Evolutionary conservation across 2,113 vertebrate genomes (phyloP).

Genomic region (Penelope pileata): DNA sequence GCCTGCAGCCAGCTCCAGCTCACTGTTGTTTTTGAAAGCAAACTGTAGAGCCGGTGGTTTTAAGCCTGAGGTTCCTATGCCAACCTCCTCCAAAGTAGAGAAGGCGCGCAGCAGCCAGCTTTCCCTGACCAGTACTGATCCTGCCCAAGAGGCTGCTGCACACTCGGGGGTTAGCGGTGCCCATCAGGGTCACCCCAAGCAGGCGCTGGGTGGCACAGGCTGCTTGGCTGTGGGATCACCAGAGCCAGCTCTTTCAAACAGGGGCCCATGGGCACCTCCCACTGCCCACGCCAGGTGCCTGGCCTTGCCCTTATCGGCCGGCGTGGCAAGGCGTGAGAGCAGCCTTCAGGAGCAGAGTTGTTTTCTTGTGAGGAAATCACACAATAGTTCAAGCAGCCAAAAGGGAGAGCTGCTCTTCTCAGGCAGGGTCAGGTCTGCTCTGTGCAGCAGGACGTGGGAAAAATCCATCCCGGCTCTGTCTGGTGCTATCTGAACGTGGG

Average conservation of each 20-base stretch:
- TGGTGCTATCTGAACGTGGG: background rate
- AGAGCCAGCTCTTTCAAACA: fast-evolving
- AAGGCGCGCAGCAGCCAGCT: background rate
- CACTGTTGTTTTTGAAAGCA: background rate
- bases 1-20: background rate
- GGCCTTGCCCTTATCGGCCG: background rate
- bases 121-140: background rate
- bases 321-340: background rate
- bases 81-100: background rate
- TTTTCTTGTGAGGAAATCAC: background rate
- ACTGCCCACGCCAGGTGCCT: background rate
- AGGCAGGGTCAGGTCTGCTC: background rate
- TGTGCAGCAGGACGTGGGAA: fast-evolving
- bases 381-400: background rate
- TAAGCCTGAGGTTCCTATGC: background rate
- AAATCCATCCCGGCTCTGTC: background rate
- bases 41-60: background rate
- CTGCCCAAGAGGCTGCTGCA: fast-evolving
- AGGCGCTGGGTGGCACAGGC: background rate
- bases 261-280: fast-evolving
- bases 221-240: background rate
- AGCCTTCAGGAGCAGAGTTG: background rate
- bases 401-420: background rate
- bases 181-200: background rate
- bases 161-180: background rate